Evolutionary conservation across 2,888 invertebrate genomes (phyloP).

Genomic region (Hypomecis punctinalis): DNA sequence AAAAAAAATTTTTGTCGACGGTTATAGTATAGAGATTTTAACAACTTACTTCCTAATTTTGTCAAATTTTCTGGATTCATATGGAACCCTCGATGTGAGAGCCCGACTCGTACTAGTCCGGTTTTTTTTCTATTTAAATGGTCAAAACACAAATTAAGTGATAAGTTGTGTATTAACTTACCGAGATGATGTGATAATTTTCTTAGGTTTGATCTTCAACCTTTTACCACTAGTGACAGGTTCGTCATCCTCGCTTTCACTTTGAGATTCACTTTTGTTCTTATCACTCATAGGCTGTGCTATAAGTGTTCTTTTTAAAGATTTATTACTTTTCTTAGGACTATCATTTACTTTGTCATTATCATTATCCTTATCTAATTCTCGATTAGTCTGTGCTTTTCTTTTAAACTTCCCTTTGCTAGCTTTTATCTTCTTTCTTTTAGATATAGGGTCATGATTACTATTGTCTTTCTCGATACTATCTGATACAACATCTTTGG

Average conservation of each 20-base stretch:
- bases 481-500: slow-evolving; percentile 66
- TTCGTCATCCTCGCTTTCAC: slow-evolving; percentile 77
- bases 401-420: slow-evolving; percentile 75
- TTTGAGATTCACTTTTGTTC: slow-evolving; percentile 79
- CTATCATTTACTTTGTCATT: slow-evolving; percentile 56
- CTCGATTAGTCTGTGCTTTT: slow-evolving; percentile 57
- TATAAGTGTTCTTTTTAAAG: slow-evolving; percentile 70
- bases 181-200: slow-evolving; percentile 73
- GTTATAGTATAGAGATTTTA: too few relatives aligned
- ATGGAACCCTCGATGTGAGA: too few relatives aligned
- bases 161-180: slow-evolving; percentile 43
- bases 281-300: slow-evolving; percentile 73
- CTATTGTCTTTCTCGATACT: slow-evolving; percentile 60
- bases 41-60: too few relatives aligned
- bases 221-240: slow-evolving; percentile 73
- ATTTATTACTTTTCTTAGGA: slow-evolving; percentile 64
- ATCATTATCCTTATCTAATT: slow-evolving; percentile 49
- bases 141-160: too few relatives aligned
- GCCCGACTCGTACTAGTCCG: too few relatives aligned
- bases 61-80: too few relatives aligned
- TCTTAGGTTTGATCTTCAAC: slow-evolving; percentile 80
- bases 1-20: too few relatives aligned
- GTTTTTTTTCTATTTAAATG: too few relatives aligned
- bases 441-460: slow-evolving; percentile 58
- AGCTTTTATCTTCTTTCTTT: slow-evolving; percentile 77